phyloP scores from a whole-genome alignment of 2,797 vertebrate species.

The Micromesistius poutassou region DNA sequence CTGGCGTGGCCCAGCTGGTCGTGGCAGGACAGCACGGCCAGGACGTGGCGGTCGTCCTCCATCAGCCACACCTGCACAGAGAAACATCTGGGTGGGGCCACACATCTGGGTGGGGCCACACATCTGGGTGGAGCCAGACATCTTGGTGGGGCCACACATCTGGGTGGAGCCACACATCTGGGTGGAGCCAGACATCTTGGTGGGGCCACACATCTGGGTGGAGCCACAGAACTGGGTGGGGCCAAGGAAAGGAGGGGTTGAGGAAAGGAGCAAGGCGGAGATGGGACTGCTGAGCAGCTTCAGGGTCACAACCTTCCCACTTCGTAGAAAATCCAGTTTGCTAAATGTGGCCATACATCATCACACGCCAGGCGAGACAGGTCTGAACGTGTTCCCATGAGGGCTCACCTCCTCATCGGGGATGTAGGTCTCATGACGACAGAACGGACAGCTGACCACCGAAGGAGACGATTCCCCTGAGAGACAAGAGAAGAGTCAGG shows the following conservation, averaged over 20 bases:
- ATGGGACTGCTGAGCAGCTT: not conserved
- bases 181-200: not conserved
- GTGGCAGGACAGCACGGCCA: conserved; percentile 74
- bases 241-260: too few species aligned
- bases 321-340: not conserved
- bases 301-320: not conserved
- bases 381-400: not conserved
- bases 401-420: conserved; percentile 71
- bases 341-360: not conserved
- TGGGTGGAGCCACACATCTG: not conserved
- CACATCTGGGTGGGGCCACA: not conserved
- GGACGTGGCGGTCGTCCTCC: conserved; percentile 78
- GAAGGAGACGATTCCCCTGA: conserved; percentile 67
- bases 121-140: not conserved
- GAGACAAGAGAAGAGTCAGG: conserved; percentile 13
- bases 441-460: conserved; percentile 83
- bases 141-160: not conserved
- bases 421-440: conserved; percentile 79
- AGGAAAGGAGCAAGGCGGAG: not conserved
- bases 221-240: not conserved
- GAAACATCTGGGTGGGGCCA: not conserved
- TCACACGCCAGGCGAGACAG: too few species aligned
- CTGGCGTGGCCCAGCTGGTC: conserved; percentile 59
- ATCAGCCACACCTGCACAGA: conserved; percentile 72
- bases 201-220: not conserved